Evolutionary conservation across 2,888 invertebrate genomes (phyloP).

Genomic region (Nemapogon koenigi): DNA sequence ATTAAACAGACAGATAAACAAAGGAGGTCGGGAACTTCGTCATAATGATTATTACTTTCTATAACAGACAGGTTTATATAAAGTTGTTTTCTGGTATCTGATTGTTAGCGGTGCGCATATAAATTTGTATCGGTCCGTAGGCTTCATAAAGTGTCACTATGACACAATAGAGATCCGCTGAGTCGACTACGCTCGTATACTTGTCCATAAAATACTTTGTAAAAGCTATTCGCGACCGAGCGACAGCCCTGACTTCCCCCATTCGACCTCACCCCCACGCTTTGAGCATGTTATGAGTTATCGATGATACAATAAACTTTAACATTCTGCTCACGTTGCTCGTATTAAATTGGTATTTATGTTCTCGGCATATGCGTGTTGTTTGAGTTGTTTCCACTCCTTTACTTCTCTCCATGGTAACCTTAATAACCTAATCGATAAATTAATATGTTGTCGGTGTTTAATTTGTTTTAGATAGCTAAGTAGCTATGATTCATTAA

Average conservation of each 20-base stretch:
- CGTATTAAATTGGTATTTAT: slow-evolving; percentile 9
- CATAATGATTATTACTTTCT: no score
- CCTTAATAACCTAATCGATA: no score
- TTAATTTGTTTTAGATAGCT: not conserved
- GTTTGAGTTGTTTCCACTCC: no score
- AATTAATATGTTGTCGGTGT: not conserved
- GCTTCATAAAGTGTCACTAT: slow-evolving; percentile 49
- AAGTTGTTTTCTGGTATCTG: no score
- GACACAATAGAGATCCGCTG: slow-evolving; percentile 47
- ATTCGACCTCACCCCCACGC: slow-evolving; percentile 25
- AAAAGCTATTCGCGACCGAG: slow-evolving; percentile 49
- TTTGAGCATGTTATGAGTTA: slow-evolving; percentile 9
- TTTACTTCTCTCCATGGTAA: no score
- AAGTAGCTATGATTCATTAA: no score
- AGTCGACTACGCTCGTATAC: slow-evolving; percentile 24
- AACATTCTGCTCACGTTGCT: slow-evolving; percentile 5
- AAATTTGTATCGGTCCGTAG: slow-evolving; percentile 41
- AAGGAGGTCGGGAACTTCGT: no score
- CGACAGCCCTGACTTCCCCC: slow-evolving; percentile 35
- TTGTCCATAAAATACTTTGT: slow-evolving; percentile 54
- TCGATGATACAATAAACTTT: slow-evolving; percentile 10
- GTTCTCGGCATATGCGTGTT: slow-evolving; percentile 5
- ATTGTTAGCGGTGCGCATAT: slow-evolving; percentile 6
- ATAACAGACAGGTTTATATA: no score
- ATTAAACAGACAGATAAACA: no score